Conservation (phyloP, 23 tunicate species). For the Oikopleura vanhoeffeni region DNA sequence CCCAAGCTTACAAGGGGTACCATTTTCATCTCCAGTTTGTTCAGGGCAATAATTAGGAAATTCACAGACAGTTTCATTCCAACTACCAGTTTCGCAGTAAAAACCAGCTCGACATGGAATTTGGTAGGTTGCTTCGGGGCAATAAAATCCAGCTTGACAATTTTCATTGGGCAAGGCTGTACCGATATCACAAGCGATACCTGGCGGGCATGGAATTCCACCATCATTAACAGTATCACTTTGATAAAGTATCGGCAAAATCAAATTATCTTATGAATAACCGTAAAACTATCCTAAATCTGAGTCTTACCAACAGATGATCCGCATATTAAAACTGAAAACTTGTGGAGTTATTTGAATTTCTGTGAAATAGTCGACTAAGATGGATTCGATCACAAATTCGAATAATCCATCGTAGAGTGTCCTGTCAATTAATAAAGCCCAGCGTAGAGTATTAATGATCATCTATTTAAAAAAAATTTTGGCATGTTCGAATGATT, state of each 20-base stretch:
- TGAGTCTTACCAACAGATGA: neutral
- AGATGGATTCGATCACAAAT: no score
- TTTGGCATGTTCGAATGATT: no score
- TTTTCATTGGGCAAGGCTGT: constrained; percentile 20
- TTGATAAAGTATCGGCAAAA: no score
- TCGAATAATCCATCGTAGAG: no score
- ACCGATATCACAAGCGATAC: constrained; percentile 43
- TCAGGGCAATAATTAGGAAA: constrained; percentile 89
- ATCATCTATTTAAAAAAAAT: no score
- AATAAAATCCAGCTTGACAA: constrained; percentile 5
- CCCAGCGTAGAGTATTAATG: no score
- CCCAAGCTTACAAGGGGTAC: constrained; percentile 54
- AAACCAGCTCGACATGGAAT: constrained; percentile 17
- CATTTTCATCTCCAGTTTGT: constrained; percentile 27
- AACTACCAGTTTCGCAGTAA: constrained; percentile 21
- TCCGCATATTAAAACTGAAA: no score
- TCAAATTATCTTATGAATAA: neutral
- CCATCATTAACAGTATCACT: neutral
- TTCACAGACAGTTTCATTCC: constrained; percentile 23
- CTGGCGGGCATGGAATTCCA: constrained; percentile 45
- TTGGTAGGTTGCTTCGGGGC: neutral
- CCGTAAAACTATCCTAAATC: neutral
- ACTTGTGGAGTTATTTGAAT: no score
- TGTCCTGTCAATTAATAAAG: no score
- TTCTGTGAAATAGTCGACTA: no score